These are phyloP conservation scores for Penaeus vannamei DNA, from an alignment of 1,140 invertebrate genomes.

Conservation along the genomic window DNA sequence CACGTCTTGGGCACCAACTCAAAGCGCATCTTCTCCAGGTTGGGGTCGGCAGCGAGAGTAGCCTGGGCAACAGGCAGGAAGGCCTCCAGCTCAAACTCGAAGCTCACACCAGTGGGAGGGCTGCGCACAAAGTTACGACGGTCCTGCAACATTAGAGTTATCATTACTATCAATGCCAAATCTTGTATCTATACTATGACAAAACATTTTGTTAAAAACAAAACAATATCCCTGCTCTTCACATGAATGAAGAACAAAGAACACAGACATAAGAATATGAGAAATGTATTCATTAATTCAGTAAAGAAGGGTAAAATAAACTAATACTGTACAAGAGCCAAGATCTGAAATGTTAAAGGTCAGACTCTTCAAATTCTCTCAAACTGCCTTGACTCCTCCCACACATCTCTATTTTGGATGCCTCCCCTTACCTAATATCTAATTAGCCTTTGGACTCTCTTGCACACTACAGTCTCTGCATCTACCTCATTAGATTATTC, in stretches of 20 bases:
- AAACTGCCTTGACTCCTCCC: too few species aligned
- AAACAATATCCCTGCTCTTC: too few species aligned
- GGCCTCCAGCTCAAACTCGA: conserved; percentile 94
- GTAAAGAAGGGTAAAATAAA: too few species aligned
- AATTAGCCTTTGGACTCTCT: background rate
- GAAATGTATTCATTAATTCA: too few species aligned
- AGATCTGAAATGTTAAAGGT: too few species aligned
- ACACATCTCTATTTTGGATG: too few species aligned
- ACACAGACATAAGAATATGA: too few species aligned
- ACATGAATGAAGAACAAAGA: too few species aligned
- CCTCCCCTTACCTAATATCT: background rate
- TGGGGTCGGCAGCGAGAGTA: conserved; percentile 94
- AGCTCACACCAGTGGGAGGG: conserved; percentile 95
- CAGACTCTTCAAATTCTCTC: too few species aligned
- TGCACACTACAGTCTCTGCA: background rate
- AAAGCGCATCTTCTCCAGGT: conserved; percentile 98
- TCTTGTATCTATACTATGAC: background rate
- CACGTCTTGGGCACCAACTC: conserved; percentile 98
- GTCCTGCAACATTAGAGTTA: conserved; percentile 79
- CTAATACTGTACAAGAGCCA: too few species aligned
- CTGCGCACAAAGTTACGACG: conserved; percentile 96
- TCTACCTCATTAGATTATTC: too few species aligned
- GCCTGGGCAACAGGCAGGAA: conserved; percentile 90
- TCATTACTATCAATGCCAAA: conserved; percentile 24
- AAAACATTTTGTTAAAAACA: too few species aligned